Evolutionary conservation across 2,888 invertebrate species (phyloP).

Genomic region (Hyles lineata): DNA sequence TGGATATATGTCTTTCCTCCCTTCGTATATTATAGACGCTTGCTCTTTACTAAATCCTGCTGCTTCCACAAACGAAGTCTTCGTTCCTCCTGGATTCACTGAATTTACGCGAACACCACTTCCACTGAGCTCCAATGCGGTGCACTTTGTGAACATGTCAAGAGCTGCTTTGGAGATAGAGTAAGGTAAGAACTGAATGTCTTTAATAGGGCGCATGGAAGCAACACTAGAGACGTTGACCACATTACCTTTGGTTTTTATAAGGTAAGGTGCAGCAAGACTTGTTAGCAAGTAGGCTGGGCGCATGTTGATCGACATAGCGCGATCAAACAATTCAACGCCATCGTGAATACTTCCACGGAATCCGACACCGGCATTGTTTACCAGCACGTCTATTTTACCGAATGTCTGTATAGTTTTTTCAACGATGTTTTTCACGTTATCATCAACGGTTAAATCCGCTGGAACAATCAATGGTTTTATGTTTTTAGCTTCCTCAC

Average conservation of each 20-base stretch:
- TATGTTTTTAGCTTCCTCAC: conserved; percentile 69
- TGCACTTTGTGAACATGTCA: conserved; percentile 96
- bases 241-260: conserved; percentile 91
- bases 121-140: conserved; percentile 91
- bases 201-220: conserved; percentile 85
- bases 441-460: conserved; percentile 88
- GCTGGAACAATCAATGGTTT: conserved; percentile 86
- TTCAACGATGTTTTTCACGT: conserved; percentile 86
- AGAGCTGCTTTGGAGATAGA: conserved; percentile 96
- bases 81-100: conserved; percentile 96
- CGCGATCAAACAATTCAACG: conserved; percentile 91
- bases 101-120: conserved; percentile 93
- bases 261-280: conserved; percentile 92
- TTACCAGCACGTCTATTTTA: conserved; percentile 90
- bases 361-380: conserved; percentile 93
- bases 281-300: conserved; percentile 91
- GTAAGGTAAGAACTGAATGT: conserved; percentile 92
- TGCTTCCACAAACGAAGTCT: conserved; percentile 87
- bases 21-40: conserved; percentile 88
- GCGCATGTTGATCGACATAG: conserved; percentile 94
- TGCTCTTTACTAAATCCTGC: conserved; percentile 88
- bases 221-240: conserved; percentile 97
- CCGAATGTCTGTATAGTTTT: conserved; percentile 88
- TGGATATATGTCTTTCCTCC: conserved; percentile 92
- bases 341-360: conserved; percentile 92